These are phyloP conservation scores for Takifugu bimaculatus DNA, from an alignment of 2,113 vertebrate species.

Conservation along the genomic window DNA sequence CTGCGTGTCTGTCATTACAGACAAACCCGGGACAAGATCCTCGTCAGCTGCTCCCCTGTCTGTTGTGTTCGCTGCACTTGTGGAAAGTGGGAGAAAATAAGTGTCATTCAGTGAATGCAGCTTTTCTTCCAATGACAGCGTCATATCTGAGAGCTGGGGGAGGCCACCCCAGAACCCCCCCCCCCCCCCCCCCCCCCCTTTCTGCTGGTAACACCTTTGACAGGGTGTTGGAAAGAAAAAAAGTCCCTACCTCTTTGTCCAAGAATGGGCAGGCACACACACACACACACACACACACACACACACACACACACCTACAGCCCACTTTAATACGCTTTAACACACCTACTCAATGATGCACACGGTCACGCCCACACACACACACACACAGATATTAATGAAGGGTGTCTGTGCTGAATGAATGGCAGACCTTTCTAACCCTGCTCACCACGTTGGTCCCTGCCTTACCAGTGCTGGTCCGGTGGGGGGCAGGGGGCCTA, in stretches of 20 bases:
- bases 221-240: slow-evolving; percentile 92
- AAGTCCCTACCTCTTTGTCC: slow-evolving; percentile 66
- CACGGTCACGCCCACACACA: slow-evolving; percentile 27
- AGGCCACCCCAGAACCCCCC: slow-evolving; percentile 79
- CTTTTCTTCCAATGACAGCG: slow-evolving; percentile 98
- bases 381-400: slow-evolving; percentile 37
- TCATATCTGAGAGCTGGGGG: slow-evolving; percentile 96
- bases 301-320: slow-evolving; percentile 29
- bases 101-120: slow-evolving; percentile 98
- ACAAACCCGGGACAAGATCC: slow-evolving; percentile 85
- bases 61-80: slow-evolving; percentile 95
- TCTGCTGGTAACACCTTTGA: slow-evolving; percentile 89
- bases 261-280: slow-evolving; percentile 41
- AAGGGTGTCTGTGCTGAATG: slow-evolving; percentile 69
- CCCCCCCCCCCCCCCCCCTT: slow-evolving; percentile 67
- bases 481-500: slow-evolving; percentile 68
- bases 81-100: slow-evolving; percentile 99
- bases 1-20: slow-evolving; percentile 91
- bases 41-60: slow-evolving; percentile 91
- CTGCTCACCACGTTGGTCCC: slow-evolving; percentile 83
- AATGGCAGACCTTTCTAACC: slow-evolving; percentile 95
- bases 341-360: slow-evolving; percentile 56
- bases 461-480: slow-evolving; percentile 95
- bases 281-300: slow-evolving; percentile 15
- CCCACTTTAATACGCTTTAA: slow-evolving; percentile 66